These are phyloP conservation scores for Pogonocherus hispidulus DNA, from an alignment of 2,888 invertebrate genomes.

Conservation along the genomic window DNA sequence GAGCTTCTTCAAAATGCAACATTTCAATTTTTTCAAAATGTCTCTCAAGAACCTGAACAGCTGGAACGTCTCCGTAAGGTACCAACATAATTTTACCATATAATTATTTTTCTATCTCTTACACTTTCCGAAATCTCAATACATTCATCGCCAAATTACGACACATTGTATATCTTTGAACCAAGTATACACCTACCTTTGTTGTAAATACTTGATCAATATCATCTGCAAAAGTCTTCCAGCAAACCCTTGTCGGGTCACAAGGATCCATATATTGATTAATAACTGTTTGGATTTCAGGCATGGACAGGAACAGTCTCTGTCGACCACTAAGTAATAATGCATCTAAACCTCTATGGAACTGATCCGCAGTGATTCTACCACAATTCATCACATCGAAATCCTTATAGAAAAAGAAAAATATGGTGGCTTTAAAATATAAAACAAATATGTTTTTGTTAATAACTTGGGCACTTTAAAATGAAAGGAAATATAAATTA, in stretches of 20 bases:
- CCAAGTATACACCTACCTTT: no score
- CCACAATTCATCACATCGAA: slow-evolving; percentile 80
- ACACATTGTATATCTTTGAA: no score
- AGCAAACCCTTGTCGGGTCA: slow-evolving; percentile 78
- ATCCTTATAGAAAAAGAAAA: slow-evolving; percentile 69
- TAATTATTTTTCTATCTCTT: no score
- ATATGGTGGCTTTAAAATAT: neutral
- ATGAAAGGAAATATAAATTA: no score
- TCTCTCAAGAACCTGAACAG: no score
- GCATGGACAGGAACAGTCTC: slow-evolving; percentile 72
- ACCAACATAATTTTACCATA: no score
- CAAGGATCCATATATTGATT: slow-evolving; percentile 81
- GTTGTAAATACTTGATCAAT: slow-evolving; percentile 76
- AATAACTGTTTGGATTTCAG: slow-evolving; percentile 76
- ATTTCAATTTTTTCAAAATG: no score
- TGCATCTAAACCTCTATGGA: slow-evolving; percentile 78
- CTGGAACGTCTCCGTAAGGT: no score
- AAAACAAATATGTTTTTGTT: neutral
- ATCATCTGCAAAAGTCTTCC: slow-evolving; percentile 84
- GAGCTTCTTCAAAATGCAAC: no score
- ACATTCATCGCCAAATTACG: no score
- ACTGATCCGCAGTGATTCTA: slow-evolving; percentile 78
- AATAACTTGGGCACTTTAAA: no score
- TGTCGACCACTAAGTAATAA: slow-evolving; percentile 76
- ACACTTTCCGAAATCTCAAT: no score